These are phyloP conservation scores for Eueremaeus valkanovi DNA, from an alignment of 2,888 invertebrate species.

Conservation along the genomic window DNA sequence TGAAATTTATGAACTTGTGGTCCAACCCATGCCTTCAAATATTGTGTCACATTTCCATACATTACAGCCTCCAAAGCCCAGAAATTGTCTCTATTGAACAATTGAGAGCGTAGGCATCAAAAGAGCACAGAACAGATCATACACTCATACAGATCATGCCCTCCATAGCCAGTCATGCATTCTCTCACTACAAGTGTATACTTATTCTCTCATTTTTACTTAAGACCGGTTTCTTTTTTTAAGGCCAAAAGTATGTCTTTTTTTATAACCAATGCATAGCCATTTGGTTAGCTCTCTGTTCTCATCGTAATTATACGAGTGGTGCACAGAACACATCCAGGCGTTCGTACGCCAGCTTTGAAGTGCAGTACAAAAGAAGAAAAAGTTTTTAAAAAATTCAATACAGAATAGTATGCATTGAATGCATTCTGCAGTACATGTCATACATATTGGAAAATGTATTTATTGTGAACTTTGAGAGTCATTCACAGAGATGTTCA, in stretches of 20 bases:
- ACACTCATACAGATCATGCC: conserved; percentile 28
- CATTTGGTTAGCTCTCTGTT: neutral
- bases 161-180: conserved; percentile 24
- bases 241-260: conserved; percentile 17
- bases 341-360: neutral
- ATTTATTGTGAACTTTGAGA: conserved; percentile 33
- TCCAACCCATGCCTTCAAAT: conserved; percentile 31
- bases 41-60: conserved; percentile 22
- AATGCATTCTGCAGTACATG: conserved; percentile 6
- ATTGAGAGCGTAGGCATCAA: conserved; percentile 35
- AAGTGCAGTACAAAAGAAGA: neutral
- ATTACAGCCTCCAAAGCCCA: conserved; percentile 7
- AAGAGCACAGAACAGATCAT: conserved; percentile 25
- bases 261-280: neutral
- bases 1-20: conserved; percentile 33
- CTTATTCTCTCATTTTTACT: conserved; percentile 17
- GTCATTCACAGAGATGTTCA: conserved; percentile 13
- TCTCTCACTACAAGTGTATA: neutral
- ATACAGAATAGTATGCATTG: neutral
- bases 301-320: conserved; percentile 27
- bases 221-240: conserved; percentile 33
- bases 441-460: conserved; percentile 15
- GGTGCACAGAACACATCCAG: neutral
- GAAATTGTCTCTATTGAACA: conserved; percentile 15
- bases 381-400: neutral